Evolutionary conservation across 2,888 invertebrate genomes (phyloP), one percentile per base, ranked within the genome.

Genomic region (Julus scandinavius): DNA sequence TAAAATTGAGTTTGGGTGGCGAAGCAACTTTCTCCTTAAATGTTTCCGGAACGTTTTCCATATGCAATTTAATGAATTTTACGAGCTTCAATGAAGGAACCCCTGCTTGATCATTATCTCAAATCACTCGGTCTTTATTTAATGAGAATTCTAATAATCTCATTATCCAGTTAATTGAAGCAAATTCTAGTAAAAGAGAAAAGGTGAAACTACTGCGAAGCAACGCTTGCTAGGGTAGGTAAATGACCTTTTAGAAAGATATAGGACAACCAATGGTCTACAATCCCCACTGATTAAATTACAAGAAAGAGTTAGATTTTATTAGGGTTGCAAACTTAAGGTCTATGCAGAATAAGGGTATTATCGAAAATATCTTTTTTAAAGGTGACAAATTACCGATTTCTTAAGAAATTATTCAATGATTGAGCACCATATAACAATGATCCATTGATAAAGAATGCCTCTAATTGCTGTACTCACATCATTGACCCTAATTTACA

Each of bases 111-210:
- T 63, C 63, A 63, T 63, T 63, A 63, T 63, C 63, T 63, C 63
- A 84, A 84, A 84, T 84, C 84, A 84, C n/a, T 40, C 84, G 45
- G 84, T 45, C 84, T 84, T 84, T 84, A 84, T 45, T 84, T 84
- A 84, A 84, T 84, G 84, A 84, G 84, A 84, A 84, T 41, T 41
- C 41, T 84, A 84, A 84, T 84, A 84, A 84, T 84, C 84, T 40
- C 84, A 84, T 84, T 84, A 84, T 40, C 84, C 45, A 40, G 45
- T 45, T 84, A 84, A 84, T 84, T 84, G 84, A 84, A 84, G 84
- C 84, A 84, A 41, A 41, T 84, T 84, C 84, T 84, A 13, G 45
- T n/a, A 84, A 40, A 84, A 84, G 84, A 40, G 84, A 84, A 84
- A 84, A 45, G 84, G 45, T 40, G 84, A 84, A 40, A 84, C 84